phyloP scores from a whole-genome alignment of 2,113 vertebrate species.

The Pterophyllum scalare region DNA sequence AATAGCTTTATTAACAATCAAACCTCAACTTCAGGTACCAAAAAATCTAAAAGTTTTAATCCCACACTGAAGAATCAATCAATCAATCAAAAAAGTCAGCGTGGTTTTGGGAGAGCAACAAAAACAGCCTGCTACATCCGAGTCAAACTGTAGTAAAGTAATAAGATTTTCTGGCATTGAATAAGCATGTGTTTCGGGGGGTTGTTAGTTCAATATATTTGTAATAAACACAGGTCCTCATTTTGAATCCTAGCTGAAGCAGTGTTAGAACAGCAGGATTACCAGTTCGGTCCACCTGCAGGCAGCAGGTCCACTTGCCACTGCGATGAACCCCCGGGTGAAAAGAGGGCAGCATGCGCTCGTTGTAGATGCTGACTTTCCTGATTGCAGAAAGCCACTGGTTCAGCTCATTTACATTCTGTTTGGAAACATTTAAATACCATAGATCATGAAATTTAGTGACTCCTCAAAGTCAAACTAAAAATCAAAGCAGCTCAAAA shows the following conservation, averaged over 20 bases:
- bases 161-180: not conserved
- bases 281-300: slow-evolving; percentile 83
- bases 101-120: not conserved
- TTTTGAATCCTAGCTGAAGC: not conserved
- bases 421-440: slow-evolving; percentile 20
- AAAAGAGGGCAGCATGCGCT: slow-evolving; percentile 84
- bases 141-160: not conserved
- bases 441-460: not conserved
- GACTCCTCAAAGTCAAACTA: not conserved
- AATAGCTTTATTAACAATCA: not conserved
- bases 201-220: not conserved
- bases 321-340: slow-evolving; percentile 87
- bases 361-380: slow-evolving; percentile 87
- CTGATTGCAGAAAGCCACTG: slow-evolving; percentile 92
- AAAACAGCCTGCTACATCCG: not conserved
- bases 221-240: not conserved
- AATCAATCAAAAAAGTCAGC: not conserved
- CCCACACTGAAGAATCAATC: not conserved
- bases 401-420: slow-evolving; percentile 92
- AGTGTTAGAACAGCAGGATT: slow-evolving; percentile 51
- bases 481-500: not conserved
- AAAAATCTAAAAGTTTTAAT: not conserved
- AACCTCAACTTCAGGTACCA: not conserved
- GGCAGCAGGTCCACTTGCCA: slow-evolving; percentile 91
- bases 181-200: not conserved